Evolutionary conservation across 2,113 vertebrate species (phyloP), one percentile per base, ranked within the genome.

Genomic region (Micronisus gabar): DNA sequence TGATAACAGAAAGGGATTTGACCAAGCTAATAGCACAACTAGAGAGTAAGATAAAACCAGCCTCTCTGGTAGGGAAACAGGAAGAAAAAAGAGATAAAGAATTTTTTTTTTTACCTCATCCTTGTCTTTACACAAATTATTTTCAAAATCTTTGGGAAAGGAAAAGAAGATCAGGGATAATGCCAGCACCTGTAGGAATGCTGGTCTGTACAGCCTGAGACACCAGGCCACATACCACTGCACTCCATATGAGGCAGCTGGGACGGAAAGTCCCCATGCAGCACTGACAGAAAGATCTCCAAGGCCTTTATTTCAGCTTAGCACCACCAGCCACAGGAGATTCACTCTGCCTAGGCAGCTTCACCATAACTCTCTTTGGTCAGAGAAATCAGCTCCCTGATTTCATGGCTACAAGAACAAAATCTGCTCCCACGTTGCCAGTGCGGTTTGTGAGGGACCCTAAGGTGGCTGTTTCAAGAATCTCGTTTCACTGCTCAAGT

Each of bases 221-320:
- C 32, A 71, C 13, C 43, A 81, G 48, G 30, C 27, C 25, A 41
- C 29, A 10, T 1, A 68, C 21, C 47, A 65, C 0, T 0, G 40
- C 25, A 19, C 20, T 36, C 36, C 52, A 18, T 29, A 8, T 4
- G 23, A 4, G 4, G 50, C 15, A 81, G 38, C 8, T 7, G 3
- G 40, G 23, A 36, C 63, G 26, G 13, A 59, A 59, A 48, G 25
- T n/a, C 52, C 34, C 30, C 45, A 10, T 10, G 15, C n/a, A 71
- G 30, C 19, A 27, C 50, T 19, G 18, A 58, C 25, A 71, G 43
- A 52, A 62, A 27, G 15, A 63, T 25, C 22, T 72, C 27, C 1
- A 26, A 68, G 11, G 21, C 18, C 27, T 86, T 83, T 43, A 38
- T 75, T 92, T 85, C 19, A 9, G 4, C 53, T 92, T 45, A 47